Base-by-base conservation (phyloP, 2,888 invertebrate genomes). In the Aporophyla nigra region DNA sequence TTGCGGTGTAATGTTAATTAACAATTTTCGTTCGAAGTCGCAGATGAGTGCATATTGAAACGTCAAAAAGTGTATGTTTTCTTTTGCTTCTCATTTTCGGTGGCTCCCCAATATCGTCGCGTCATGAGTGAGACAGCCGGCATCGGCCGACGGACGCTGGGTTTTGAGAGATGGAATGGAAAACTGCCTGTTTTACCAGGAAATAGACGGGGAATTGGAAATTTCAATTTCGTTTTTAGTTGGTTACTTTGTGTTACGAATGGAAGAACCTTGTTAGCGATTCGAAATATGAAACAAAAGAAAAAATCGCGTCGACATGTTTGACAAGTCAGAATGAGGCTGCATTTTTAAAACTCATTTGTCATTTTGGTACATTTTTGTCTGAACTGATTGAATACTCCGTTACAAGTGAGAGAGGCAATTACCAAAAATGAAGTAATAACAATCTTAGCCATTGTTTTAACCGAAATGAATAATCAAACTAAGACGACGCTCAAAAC, bases 31-130 rank as follows among this genome's bases (percentile, higher is more conserved):
- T 80, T 68, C 80, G 83, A 78, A 85, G 88, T 86, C 89, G 90
- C 88, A 93, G 94, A 93, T 94, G 96, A 96, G 95, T 96, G 96
- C 95, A 96, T 96, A 96, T 96, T 95, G 96, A 94, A 96, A 95
- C 89, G 96, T 96, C 96, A 95, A 94, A 95, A 94, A 93, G 59
- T 77, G 78, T 93, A 92, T 91, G 91, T 92, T 95, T 96, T 95
- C 96, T 96, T 96, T 96, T 96, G 91, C 93, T 93, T 95, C 93
- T 95, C 93, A 96, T 96, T 96, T 95, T 95, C 91, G 93, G 93
- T 91, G 92, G 91, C 93, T 94, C 87, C 93, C 96, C 95, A 95
- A 96, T 95, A 94, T 63, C 94, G 94, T 88, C 92, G 91, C 93
- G 96, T 96, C 95, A 95, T 91, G 93, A 90, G 91, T 76, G 93